Percentiles rank a stretch among this genome's conserved stretches.
phyloP scores from a whole-genome alignment of 2,888 invertebrate genomes.

The Chrysolina americana region DNA sequence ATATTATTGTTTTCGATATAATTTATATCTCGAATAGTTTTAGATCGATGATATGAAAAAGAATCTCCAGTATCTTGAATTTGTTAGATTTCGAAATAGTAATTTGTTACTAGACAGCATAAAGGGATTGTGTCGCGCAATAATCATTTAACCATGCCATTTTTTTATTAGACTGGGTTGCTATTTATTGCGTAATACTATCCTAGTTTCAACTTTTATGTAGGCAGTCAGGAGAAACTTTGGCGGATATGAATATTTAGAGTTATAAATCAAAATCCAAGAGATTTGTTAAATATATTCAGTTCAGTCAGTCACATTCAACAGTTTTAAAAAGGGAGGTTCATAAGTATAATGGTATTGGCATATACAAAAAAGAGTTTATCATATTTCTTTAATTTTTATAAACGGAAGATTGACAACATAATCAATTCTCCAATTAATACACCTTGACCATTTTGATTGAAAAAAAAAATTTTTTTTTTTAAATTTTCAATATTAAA shows the following conservation, averaged over 20 bases:
- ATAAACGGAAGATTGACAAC: no score
- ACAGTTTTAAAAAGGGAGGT: no score
- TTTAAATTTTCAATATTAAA: no score
- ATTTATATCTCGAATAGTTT: conserved; percentile 26
- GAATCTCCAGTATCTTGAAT: conserved; percentile 5
- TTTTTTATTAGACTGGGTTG: not conserved
- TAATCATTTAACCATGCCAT: not conserved
- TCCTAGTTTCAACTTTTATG: not conserved
- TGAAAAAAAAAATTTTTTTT: no score
- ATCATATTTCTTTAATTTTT: no score
- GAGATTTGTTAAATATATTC: not conserved
- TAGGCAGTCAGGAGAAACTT: no score
- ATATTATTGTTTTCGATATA: conserved; percentile 12
- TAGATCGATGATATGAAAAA: conserved; percentile 14
- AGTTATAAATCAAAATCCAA: no score
- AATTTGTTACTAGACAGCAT: not conserved
- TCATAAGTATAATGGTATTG: no score
- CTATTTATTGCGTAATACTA: not conserved
- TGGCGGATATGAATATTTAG: no score
- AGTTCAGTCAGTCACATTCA: not conserved
- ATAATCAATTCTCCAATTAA: no score
- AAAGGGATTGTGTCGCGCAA: not conserved
- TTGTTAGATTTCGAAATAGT: not conserved
- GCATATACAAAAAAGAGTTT: no score
- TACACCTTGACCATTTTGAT: no score